Base-by-base conservation (phyloP, 2,113 vertebrate species). In the Myiopsitta monachus region DNA sequence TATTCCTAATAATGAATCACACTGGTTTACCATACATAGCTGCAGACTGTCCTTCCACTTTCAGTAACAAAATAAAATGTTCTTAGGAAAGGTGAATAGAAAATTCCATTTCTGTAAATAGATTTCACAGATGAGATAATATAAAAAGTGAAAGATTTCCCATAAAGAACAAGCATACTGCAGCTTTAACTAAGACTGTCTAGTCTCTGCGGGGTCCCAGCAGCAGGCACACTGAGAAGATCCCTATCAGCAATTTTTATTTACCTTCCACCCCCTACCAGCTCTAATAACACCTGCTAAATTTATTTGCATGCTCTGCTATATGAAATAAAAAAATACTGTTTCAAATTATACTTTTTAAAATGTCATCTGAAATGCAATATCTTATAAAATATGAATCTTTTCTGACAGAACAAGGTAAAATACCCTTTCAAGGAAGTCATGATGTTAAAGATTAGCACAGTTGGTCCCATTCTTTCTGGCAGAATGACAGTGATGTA, bases 231-330 rank as follows among this genome's bases (percentile, higher is more conserved):
- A 70, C 55, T 79, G 90, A 92, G 79, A 96, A 96, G 90, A 94
- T 95, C 64, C 62, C 30, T 38, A 64, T 94, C 90, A 95, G 84
- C 82, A 91, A 69, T 94, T 96, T 87, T 91, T 82, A 83, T 83
- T 90, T 0, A 0, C 63, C 54, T 90, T 92, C 80, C 9, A 66
- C 75, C 66, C 78, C 90, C 83, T 90, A 90, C 43, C 39, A 88
- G 66, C 64, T 81, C 92, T 94, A 94, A 75, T 88, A 94, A 84
- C 83, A 93, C 80, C 86, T 96, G 85, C 79, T 92, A 92, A 88
- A 95, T 88, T 88, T 96, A 92, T 86, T 88, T 93, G 61, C 85
- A 78, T 0, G 1, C 27, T 96, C 27, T 78, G 47, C 43, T 72
- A 51, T 22, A 61, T 33, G 31, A 94, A 93, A 92, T 64, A 36